Base-by-base conservation (phyloP, 2,797 vertebrate species). In the Coregonus suidteri region DNA sequence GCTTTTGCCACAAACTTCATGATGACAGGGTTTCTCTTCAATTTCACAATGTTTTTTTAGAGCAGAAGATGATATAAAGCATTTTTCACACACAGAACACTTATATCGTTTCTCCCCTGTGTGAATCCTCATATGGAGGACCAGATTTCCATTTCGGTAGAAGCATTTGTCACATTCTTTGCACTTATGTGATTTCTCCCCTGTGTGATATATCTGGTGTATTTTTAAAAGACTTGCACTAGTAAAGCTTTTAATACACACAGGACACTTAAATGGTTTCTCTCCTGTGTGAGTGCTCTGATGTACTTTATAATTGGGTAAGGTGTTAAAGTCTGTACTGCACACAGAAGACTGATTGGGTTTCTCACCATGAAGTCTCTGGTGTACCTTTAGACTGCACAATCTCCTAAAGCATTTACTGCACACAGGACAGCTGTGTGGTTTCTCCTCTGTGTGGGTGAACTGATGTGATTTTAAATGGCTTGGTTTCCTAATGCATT, bases 111-210 rank as follows among this genome's bases (percentile, higher is more conserved):
- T 53, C 20, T 71, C 47, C 13, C 70, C 70, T 15, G 70, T 71
- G 47, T 71, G 70, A 30, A 30, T 71, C 47, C 51, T 71, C 70
- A 71, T 71, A 31, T 71, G 70, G 1, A 25, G 25, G 3, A 51
- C 51, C 20, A 47, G 47, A 71, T 71, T 30, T 15, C 70, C 70
- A 1, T 47, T 51, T n/a, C 15, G 11, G 13, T 51, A 51, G 20
- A 71, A 71, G 47, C 70, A 15, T 15, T 71, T 71, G 47, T 51
- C 47, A 30, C 70, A 71, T 71, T 52, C 47, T 31, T 52, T 53
- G 41, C 70, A 71, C n/a, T 30, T 53, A 15, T 53, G 20, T 6
- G 47, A 51, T 16, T 71, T 71, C 70, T 71, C 70, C 51, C 25
- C 47, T 6, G 70, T 71, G 51, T 71, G 70, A 53, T 62, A 62